These are phyloP conservation scores for Coracopsis vasa DNA, from an alignment of 2,113 vertebrate genomes.

Conservation along the genomic window DNA sequence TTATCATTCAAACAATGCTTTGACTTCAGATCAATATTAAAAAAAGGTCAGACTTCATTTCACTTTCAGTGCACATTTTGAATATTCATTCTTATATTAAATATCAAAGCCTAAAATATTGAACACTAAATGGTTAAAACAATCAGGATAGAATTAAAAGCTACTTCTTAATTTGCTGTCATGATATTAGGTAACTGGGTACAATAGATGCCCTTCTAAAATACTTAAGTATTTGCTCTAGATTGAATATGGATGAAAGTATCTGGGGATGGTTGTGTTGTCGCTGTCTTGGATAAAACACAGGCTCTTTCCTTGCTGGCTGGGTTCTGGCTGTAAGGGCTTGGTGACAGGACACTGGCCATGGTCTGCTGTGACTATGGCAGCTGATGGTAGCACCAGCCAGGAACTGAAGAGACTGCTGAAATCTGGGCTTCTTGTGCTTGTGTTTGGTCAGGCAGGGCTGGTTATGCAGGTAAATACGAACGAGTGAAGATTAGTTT, in stretches of 20 bases:
- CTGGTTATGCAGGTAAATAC: accelerated
- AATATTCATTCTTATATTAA: neutral
- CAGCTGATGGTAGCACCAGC: neutral
- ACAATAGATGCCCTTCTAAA: neutral
- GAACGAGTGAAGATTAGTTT: too few species aligned
- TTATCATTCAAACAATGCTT: neutral
- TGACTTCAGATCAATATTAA: neutral
- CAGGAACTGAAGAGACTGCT: neutral
- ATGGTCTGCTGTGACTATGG: accelerated
- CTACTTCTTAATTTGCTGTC: neutral
- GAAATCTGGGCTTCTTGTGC: neutral
- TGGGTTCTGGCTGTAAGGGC: neutral
- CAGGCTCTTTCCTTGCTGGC: accelerated
- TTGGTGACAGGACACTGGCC: accelerated
- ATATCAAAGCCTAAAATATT: neutral
- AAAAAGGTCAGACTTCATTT: neutral
- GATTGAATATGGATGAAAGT: accelerated
- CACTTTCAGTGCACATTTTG: neutral
- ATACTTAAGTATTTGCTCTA: neutral
- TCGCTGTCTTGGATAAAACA: neutral
- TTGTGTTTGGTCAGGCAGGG: neutral
- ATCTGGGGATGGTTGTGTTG: too few species aligned
- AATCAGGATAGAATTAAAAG: neutral
- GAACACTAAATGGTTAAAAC: neutral
- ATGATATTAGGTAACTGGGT: neutral